Evolutionary conservation across 2,888 invertebrate species (phyloP).

Genomic region (Xanthia togata): DNA sequence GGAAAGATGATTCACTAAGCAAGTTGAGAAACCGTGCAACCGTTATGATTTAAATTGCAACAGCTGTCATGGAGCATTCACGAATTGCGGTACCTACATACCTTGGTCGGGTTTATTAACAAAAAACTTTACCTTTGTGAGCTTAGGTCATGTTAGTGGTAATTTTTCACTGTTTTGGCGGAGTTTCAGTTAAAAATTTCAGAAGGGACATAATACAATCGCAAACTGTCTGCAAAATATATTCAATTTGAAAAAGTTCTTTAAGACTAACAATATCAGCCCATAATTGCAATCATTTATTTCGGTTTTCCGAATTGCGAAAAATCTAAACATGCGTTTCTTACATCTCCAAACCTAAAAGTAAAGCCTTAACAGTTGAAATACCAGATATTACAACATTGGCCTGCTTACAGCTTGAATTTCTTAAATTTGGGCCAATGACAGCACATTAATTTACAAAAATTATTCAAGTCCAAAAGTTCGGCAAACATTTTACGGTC

Average conservation of each 20-base stretch:
- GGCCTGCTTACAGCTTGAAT: neutral
- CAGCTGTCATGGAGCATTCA: constrained; percentile 83
- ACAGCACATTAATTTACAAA: neutral
- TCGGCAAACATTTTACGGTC: neutral
- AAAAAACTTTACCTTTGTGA: constrained; percentile 40
- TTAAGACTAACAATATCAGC: neutral
- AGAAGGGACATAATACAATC: too few relatives aligned
- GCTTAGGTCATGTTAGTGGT: constrained; percentile 17
- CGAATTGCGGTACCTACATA: constrained; percentile 85
- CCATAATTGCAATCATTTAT: too few relatives aligned
- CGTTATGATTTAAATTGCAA: constrained; percentile 89
- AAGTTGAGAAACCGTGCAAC: constrained; percentile 82
- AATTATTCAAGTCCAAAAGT: neutral
- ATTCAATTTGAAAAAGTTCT: neutral
- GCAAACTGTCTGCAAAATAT: neutral
- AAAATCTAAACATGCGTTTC: too few relatives aligned
- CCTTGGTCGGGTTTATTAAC: constrained; percentile 70
- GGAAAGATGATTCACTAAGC: constrained; percentile 87
- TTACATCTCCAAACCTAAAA: neutral
- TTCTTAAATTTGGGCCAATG: neutral
- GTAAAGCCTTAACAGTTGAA: too few relatives aligned
- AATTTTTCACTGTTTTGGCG: constrained; percentile 8
- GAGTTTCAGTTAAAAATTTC: neutral
- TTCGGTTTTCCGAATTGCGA: neutral
- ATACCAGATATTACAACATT: neutral